Evolutionary conservation across 2,888 invertebrate genomes (phyloP).

Genomic region (Opisthograptis luteolata): DNA sequence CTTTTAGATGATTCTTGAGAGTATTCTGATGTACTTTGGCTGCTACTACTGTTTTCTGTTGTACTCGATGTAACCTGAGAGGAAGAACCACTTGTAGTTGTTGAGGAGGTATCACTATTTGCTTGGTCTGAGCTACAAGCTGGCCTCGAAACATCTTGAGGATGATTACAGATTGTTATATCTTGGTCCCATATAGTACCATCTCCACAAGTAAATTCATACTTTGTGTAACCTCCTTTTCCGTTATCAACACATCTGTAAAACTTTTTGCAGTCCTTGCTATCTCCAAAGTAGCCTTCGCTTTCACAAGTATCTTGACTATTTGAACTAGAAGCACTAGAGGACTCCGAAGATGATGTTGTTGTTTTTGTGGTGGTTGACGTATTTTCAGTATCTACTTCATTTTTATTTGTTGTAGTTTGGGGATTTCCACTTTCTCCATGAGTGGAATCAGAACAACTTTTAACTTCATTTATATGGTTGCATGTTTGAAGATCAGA

Average conservation of each 20-base stretch:
- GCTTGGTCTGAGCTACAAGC: slow-evolving; percentile 53
- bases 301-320: slow-evolving; percentile 68
- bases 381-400: slow-evolving; percentile 35
- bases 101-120: slow-evolving; percentile 37
- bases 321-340: slow-evolving; percentile 36
- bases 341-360: slow-evolving; percentile 36
- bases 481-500: slow-evolving; percentile 79
- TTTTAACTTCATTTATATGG: slow-evolving; percentile 75
- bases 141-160: slow-evolving; percentile 66
- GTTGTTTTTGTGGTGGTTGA: slow-evolving; percentile 38
- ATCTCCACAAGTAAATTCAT: slow-evolving; percentile 86
- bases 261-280: slow-evolving; percentile 85
- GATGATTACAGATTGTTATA: slow-evolving; percentile 73
- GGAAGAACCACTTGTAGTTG: slow-evolving; percentile 29
- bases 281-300: slow-evolving; percentile 87
- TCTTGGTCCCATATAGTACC: slow-evolving; percentile 89
- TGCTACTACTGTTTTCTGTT: slow-evolving; percentile 42
- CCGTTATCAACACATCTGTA: slow-evolving; percentile 87
- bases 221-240: slow-evolving; percentile 83
- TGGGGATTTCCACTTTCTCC: slow-evolving; percentile 43
- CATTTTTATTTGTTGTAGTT: slow-evolving; percentile 51
- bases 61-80: slow-evolving; percentile 40
- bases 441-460: slow-evolving; percentile 44
- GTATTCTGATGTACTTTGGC: slow-evolving; percentile 49
- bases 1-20: slow-evolving; percentile 55